Conservation (phyloP, 2,888 invertebrate genomes). For the Osedax fenrisi region DNA sequence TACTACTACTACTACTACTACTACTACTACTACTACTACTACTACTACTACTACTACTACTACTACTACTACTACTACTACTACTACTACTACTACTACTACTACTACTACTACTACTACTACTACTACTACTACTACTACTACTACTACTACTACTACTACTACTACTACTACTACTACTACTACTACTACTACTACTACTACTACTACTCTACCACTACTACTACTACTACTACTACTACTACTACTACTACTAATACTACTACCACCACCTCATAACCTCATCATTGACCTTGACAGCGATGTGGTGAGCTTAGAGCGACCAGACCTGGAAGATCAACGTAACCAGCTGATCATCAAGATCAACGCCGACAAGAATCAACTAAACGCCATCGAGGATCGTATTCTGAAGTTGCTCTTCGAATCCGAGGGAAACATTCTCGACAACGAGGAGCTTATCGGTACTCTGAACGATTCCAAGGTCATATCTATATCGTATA, state of each 20-base stretch:
- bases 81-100: constrained; percentile 27
- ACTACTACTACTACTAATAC: too few relatives aligned
- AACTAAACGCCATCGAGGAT: constrained; percentile 51
- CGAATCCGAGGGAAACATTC: constrained; percentile 51
- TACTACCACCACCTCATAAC: too few relatives aligned
- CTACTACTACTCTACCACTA: too few relatives aligned
- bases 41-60: constrained; percentile 28
- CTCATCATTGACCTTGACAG: too few relatives aligned
- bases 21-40: not conserved
- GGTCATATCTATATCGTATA: too few relatives aligned
- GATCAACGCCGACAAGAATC: constrained; percentile 51
- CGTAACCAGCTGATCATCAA: constrained; percentile 50
- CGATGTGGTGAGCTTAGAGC: constrained; percentile 50
- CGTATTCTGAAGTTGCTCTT: constrained; percentile 51
- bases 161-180: constrained; percentile 12
- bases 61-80: constrained; percentile 28
- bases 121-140: constrained; percentile 14
- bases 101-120: not conserved
- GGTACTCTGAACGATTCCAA: constrained; percentile 52
- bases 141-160: not conserved
- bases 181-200: constrained; percentile 12
- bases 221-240: constrained; percentile 12
- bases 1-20: constrained; percentile 26
- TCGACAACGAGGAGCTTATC: constrained; percentile 51
- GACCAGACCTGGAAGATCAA: constrained; percentile 52